Evolutionary conservation across 2,888 invertebrate genomes (phyloP), one percentile per base, ranked within the genome.

Genomic region (Brachypterus glaber): DNA sequence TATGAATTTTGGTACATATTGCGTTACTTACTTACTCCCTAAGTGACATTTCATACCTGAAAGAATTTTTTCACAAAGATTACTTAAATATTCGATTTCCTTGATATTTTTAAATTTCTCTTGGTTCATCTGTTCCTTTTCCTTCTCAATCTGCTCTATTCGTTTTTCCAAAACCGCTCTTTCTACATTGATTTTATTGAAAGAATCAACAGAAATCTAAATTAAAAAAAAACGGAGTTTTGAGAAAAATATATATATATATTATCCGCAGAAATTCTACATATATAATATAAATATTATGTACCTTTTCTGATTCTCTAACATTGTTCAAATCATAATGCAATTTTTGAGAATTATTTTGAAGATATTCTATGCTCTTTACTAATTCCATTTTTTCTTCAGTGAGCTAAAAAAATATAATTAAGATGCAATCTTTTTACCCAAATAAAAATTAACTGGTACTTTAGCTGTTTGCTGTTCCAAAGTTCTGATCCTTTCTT

Each of bases 301-400:
- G n/a, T n/a, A 57, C 60, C 45, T 50, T 47, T 47, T 56, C 54
- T 11, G 45, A 41, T 42, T 50, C 43, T 38, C 55, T 50, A 2
- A 54, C 39, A 11, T 49, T 43, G 36, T 62, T 49, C 17, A 63
- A 45, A 39, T 59, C 60, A 12, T 42, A 45, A 17, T 57, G 52
- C 16, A 61, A 30, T 43, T 58, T 62, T 31, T 57, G 51, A 1
- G 51, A 38, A 35, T 54, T 61, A 3, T 54, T 58, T 47, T 62
- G 55, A n/a, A 62, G 43, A 49, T 59, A 60, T 17, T 48, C 45
- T 11, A 53, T 39, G 16, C 51, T 57, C 5, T 42, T 46, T 13
- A 54, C 46, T 13, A 54, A 24, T 5, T 49, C 45, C 13, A 50
- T 51, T 31, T 54, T 59, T 26, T 57, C 57, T n/a, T 45, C 37